Conservation (phyloP, 2,888 invertebrate species). For the Busseola fusca region DNA sequence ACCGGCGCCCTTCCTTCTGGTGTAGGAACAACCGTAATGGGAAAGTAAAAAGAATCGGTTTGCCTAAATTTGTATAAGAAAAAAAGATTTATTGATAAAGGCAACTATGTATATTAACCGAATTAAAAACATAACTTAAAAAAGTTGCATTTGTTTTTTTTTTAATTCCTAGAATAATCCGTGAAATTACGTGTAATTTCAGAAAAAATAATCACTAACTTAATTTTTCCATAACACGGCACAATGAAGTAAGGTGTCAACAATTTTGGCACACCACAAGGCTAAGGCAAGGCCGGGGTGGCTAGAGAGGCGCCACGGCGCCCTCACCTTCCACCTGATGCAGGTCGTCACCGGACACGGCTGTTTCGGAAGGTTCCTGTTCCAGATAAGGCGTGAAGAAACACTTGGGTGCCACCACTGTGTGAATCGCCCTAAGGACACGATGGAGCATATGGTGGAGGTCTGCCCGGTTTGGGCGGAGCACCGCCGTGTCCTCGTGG, state of each 20-base stretch:
- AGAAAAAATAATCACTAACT: background rate
- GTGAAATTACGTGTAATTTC: background rate
- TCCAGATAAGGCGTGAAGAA: too few relatives aligned
- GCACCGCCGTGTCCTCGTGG: too few relatives aligned
- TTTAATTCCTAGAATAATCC: background rate
- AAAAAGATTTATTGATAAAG: background rate
- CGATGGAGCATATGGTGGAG: too few relatives aligned
- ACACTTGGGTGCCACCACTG: too few relatives aligned
- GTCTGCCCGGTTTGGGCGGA: too few relatives aligned
- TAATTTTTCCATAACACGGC: background rate
- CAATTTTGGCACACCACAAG: too few relatives aligned
- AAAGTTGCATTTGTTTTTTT: background rate
- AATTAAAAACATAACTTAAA: background rate
- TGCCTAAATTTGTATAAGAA: background rate
- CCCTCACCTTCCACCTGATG: too few relatives aligned
- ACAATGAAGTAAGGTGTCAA: background rate
- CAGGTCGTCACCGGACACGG: too few relatives aligned
- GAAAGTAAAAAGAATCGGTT: slow-evolving; percentile 20
- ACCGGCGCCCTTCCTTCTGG: slow-evolving; percentile 10
- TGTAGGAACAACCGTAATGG: slow-evolving; percentile 40
- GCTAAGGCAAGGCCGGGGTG: too few relatives aligned
- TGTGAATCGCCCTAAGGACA: too few relatives aligned
- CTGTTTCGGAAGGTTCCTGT: too few relatives aligned
- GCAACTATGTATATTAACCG: background rate
- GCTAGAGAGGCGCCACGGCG: too few relatives aligned